Conservation (phyloP, 2,113 vertebrate species). For the Cyanoliseus patagonus region DNA sequence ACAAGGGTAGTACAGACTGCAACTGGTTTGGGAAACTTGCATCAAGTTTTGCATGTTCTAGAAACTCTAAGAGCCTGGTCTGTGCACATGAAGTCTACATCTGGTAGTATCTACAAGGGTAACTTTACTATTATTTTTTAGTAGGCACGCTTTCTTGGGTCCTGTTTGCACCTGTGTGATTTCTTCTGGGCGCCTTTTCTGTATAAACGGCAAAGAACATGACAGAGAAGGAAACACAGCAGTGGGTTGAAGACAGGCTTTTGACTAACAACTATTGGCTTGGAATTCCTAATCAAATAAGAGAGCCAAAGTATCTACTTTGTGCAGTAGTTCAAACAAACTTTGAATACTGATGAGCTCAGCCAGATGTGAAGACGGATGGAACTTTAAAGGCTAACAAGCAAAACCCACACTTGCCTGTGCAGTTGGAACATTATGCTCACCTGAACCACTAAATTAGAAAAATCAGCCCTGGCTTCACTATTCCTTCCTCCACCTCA, state of each 20-base stretch:
- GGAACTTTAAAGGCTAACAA: background rate
- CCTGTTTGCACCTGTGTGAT: background rate
- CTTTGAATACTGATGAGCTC: background rate
- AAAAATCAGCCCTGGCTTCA: background rate
- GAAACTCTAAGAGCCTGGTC: background rate
- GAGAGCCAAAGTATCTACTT: background rate
- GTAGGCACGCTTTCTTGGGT: background rate
- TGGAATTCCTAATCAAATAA: background rate
- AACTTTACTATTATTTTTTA: background rate
- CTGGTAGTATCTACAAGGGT: background rate
- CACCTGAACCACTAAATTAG: background rate
- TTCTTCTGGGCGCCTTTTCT: background rate
- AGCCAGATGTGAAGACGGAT: background rate
- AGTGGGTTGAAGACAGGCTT: background rate
- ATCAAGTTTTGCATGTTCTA: background rate
- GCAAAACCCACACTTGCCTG: background rate
- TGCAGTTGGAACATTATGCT: background rate
- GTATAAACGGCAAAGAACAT: background rate
- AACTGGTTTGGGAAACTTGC: background rate
- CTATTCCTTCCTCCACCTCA: background rate
- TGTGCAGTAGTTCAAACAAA: background rate
- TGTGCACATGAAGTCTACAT: rapidly evolving
- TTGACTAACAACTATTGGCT: background rate
- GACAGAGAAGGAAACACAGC: background rate
- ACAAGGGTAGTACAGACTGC: background rate